Evolutionary conservation across 2,113 vertebrate species (phyloP), one percentile per base, ranked within the genome.

Genomic region (Cyprinodon brontotheroides): DNA sequence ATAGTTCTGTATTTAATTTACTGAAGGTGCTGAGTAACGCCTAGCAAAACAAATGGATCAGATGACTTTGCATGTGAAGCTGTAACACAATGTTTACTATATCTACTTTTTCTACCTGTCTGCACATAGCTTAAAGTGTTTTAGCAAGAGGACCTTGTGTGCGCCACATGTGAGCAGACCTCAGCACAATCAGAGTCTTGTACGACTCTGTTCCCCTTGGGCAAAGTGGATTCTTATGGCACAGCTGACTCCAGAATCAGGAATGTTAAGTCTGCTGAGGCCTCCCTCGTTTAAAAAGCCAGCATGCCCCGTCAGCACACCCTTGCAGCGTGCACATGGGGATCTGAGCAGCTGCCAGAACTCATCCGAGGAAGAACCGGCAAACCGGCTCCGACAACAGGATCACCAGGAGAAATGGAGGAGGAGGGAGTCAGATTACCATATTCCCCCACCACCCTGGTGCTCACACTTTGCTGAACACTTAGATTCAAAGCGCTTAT

Each of bases 251-350:
- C 91, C 82, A 77, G 65, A 68, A 78, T 64, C 77, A 85, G 86
- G 92, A 93, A 92, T 91, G 83, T 81, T 76, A 61, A 67, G 84
- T 87, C 78, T 87, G 74, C 11, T 0, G 81, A 82, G 73, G 86
- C 84, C 86, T 85, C 83, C 72, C 75, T 81, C 89, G 87, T 93
- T 93, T 92, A 92, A 93, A 93, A 91, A 91, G 84, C 81, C 85
- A 2, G 66, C 78, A 20, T 86, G 92, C 89, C 74, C 75, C 70
- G 90, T 93, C 92, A 94, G 92, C 88, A 83, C 80, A 40, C 72
- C 65, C 71, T 60, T 63, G 65, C 76, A 66, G 85, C 73, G 60
- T 37, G 68, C 75, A 48, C 84, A 84, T 62, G 83, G 78, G 29
- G 13, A 13, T 66, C 73, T 53, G 3, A 60, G 84, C 90, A 93